Evolutionary conservation across 2,888 invertebrate species (phyloP).

Genomic region (Caenorhabditis virilis): DNA sequence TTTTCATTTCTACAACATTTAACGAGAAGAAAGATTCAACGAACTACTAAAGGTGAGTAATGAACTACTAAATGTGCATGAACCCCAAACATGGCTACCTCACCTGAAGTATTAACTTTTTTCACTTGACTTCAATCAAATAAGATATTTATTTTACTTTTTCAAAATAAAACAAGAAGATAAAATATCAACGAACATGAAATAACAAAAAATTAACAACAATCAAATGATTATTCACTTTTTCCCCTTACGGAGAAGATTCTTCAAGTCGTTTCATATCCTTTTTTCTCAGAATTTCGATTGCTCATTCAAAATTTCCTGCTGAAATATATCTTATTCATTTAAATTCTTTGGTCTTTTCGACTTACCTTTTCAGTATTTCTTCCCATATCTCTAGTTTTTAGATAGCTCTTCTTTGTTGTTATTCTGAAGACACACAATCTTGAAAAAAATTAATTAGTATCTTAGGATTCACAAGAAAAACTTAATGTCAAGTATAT

Average conservation of each 20-base stretch:
- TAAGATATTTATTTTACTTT: neutral
- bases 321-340: neutral
- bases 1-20: no score
- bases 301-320: neutral
- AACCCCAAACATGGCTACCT: neutral
- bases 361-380: conserved; percentile 1
- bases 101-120: neutral
- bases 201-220: no score
- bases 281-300: neutral
- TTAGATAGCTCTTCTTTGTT: no score
- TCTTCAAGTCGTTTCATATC: neutral
- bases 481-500: no score
- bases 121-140: neutral
- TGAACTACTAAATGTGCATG: no score
- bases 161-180: neutral
- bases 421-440: no score
- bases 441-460: no score
- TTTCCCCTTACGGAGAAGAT: neutral
- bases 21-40: no score
- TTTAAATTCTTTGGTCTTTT: neutral
- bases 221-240: neutral
- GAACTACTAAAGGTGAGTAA: no score
- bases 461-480: no score
- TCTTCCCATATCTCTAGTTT: neutral
- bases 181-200: neutral